Conservation (phyloP, 2,888 invertebrate species). For the Lasioglossum figueresi region DNA sequence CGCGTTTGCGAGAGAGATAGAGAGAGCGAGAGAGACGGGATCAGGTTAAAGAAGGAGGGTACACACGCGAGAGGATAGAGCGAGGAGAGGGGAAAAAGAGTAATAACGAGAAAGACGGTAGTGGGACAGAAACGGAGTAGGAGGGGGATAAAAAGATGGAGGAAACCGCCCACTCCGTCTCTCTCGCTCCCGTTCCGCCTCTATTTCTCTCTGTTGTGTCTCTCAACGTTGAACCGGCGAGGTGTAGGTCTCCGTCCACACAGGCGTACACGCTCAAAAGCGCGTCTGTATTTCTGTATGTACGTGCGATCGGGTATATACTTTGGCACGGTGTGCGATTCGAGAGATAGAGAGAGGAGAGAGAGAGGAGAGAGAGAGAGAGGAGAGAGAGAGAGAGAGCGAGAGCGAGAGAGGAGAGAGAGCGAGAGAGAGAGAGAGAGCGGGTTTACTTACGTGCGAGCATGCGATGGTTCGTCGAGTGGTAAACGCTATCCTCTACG, state of each 20-base stretch:
- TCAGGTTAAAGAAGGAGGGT: slow-evolving; percentile 20
- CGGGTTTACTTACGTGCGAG: slow-evolving; percentile 64
- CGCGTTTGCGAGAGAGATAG: slow-evolving; percentile 18
- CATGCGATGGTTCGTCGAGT: slow-evolving; percentile 53
- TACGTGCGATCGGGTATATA: not conserved
- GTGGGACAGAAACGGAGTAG: slow-evolving; percentile 28
- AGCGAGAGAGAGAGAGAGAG: too few relatives aligned
- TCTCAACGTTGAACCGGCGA: slow-evolving; percentile 66
- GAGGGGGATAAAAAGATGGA: slow-evolving; percentile 62
- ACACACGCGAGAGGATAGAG: slow-evolving; percentile 29
- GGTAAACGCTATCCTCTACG: slow-evolving; percentile 60
- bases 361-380: too few relatives aligned
- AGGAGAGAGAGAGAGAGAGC: too few relatives aligned
- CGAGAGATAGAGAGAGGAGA: too few relatives aligned
- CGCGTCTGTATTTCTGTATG: slow-evolving; percentile 28
- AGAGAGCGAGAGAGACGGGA: slow-evolving; percentile 7
- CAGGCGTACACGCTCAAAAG: slow-evolving; percentile 44
- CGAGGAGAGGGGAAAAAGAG: slow-evolving; percentile 52
- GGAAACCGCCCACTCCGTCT: slow-evolving; percentile 62
- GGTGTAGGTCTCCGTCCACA: slow-evolving; percentile 53
- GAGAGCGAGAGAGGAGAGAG: too few relatives aligned
- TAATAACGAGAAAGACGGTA: slow-evolving; percentile 34
- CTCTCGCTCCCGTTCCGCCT: slow-evolving; percentile 23
- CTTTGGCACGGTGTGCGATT: slow-evolving; percentile 16
- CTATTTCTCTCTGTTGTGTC: slow-evolving; percentile 42